Percentiles rank a stretch among this genome's conserved stretches.
Conservation (phyloP, 2,113 vertebrate genomes). For the Podiceps cristatus region DNA sequence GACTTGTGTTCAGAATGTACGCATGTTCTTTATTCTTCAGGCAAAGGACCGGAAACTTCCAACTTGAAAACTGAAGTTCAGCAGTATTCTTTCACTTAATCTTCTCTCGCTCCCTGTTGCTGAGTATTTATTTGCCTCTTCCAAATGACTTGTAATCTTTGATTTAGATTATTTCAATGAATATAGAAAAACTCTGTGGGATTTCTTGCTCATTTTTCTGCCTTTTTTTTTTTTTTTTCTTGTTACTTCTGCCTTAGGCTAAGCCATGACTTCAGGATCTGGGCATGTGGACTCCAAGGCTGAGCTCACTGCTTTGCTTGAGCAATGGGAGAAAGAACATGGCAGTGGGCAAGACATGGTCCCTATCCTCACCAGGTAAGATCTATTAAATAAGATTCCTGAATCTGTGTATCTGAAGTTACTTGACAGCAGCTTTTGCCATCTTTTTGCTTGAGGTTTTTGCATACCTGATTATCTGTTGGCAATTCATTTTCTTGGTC, state of each 20-base stretch:
- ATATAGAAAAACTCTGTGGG: not conserved
- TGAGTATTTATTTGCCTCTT: not conserved
- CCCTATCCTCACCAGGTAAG: slow-evolving; percentile 92
- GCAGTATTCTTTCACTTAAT: not conserved
- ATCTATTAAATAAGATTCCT: not conserved
- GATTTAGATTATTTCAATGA: not conserved
- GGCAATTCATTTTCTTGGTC: not conserved
- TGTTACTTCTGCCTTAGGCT: slow-evolving; percentile 67
- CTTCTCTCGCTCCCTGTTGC: not conserved
- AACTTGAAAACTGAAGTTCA: not conserved
- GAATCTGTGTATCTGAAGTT: not conserved
- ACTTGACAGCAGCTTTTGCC: not conserved
- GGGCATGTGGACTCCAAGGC: slow-evolving; percentile 95
- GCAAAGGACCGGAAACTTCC: not conserved
- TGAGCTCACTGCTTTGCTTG: slow-evolving; percentile 94
- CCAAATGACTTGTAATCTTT: not conserved
- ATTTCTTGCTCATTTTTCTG: not conserved
- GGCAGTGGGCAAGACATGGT: slow-evolving; percentile 92
- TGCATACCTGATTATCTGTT: not conserved
- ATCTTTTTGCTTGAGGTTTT: not conserved
- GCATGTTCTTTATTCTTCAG: not conserved
- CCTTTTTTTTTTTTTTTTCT: not conserved
- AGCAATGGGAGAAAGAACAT: slow-evolving; percentile 98
- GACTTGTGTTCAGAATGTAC: not conserved
- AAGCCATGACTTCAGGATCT: slow-evolving; percentile 86